Evolutionary conservation across 1,140 invertebrate genomes (phyloP).

Genomic region (Trissolcus basalis): DNA sequence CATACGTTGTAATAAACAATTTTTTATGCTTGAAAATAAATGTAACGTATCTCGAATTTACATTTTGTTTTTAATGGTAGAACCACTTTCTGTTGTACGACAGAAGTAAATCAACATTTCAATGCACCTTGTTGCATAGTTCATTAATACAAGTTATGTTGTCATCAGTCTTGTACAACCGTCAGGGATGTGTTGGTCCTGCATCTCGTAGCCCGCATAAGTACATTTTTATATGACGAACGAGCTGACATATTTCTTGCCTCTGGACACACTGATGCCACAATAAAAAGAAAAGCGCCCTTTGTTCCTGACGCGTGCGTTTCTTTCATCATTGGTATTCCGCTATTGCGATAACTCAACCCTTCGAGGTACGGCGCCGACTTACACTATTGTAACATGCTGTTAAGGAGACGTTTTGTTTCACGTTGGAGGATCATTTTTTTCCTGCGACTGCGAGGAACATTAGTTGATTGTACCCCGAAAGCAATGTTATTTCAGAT

Average conservation of each 20-base stretch:
- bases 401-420: conserved; percentile 44
- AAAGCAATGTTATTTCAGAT: neutral
- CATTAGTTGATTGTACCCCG: conserved; percentile 11
- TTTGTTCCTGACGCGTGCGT: conserved; percentile 62
- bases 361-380: conserved; percentile 56
- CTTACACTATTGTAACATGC: conserved; percentile 43
- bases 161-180: conserved; percentile 50
- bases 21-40: no score
- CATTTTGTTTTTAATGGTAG: no score
- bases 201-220: conserved; percentile 63
- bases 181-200: conserved; percentile 64
- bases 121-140: conserved; percentile 23
- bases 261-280: conserved; percentile 43
- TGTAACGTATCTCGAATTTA: no score
- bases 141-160: conserved; percentile 53
- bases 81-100: no score
- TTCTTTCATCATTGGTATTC: conserved; percentile 71
- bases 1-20: no score
- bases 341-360: conserved; percentile 58
- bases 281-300: conserved; percentile 61
- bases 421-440: conserved; percentile 29
- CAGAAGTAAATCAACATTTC: neutral
- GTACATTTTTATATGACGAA: conserved; percentile 73
- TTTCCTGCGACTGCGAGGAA: conserved; percentile 21
- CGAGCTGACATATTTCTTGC: conserved; percentile 70